A percentile compares a stretch with the other conserved stretches of the same genome.
These are phyloP conservation scores for Aplocera efformata DNA, from an alignment of 2,888 invertebrate genomes.

Conservation along the genomic window DNA sequence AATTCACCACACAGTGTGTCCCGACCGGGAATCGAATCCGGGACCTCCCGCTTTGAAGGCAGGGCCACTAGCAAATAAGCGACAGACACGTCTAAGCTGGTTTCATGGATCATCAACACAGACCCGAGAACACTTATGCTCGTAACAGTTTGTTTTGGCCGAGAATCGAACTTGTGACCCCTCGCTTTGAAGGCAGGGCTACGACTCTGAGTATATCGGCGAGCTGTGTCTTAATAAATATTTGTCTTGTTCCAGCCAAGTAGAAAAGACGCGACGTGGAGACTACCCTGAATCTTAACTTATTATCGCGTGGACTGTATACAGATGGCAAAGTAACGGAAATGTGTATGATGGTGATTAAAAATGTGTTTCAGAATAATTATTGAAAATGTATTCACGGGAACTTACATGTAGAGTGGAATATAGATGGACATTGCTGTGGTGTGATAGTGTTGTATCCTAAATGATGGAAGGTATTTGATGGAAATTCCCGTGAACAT, in stretches of 20 bases:
- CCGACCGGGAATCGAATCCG: no score
- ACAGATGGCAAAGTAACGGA: constrained; percentile 70
- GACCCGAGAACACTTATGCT: no score
- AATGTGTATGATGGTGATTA: constrained; percentile 69
- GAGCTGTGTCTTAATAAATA: no score
- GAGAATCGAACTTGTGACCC: no score
- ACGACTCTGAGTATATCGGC: no score
- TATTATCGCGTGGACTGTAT: constrained; percentile 75
- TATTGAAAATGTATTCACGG: constrained; percentile 52
- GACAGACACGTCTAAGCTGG: no score
- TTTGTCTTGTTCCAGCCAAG: constrained; percentile 64
- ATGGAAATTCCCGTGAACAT: constrained; percentile 66
- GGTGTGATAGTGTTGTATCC: constrained; percentile 80
- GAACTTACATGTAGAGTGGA: constrained; percentile 55
- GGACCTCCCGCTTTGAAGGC: no score
- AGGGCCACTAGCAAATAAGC: no score
- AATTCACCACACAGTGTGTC: no score
- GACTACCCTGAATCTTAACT: constrained; percentile 73
- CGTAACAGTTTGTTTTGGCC: no score
- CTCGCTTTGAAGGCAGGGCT: no score
- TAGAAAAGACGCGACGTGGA: constrained; percentile 51
- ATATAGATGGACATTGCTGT: constrained; percentile 69
- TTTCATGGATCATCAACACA: no score
- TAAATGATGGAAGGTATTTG: constrained; percentile 72
- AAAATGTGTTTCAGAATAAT: constrained; percentile 62